Conservation (phyloP, 2,797 vertebrate genomes). For the Acanthiza pusilla region DNA sequence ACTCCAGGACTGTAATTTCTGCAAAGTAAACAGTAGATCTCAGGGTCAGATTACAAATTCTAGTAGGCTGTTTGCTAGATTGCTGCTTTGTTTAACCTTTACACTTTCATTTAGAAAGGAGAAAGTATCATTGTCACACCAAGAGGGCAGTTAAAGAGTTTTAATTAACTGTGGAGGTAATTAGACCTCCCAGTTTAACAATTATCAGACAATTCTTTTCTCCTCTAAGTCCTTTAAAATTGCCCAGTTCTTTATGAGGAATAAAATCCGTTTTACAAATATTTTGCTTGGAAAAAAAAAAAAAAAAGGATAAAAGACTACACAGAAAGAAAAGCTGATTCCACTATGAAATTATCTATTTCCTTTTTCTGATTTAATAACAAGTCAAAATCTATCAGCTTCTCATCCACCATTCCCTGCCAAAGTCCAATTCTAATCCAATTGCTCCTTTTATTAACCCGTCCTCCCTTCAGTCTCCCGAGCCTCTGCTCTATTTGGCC, state of each 20-base stretch:
- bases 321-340: conserved; percentile 11
- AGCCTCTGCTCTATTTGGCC: conserved; percentile 30
- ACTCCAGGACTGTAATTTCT: conserved; percentile 44
- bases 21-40: conserved; percentile 62
- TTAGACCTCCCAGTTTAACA: conserved; percentile 54
- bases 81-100: conserved; percentile 59
- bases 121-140: conserved; percentile 50
- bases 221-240: conserved; percentile 36
- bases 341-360: not conserved
- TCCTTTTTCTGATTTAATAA: conserved; percentile 46
- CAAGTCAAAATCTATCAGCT: conserved; percentile 46
- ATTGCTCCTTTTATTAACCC: conserved; percentile 39
- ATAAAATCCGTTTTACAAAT: conserved; percentile 30
- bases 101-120: conserved; percentile 51
- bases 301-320: not conserved
- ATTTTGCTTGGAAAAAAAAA: not conserved
- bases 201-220: conserved; percentile 48
- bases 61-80: conserved; percentile 54
- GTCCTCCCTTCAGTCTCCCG: not conserved
- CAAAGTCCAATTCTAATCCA: conserved; percentile 49
- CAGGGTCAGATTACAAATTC: conserved; percentile 59
- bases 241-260: not conserved
- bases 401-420: conserved; percentile 16
- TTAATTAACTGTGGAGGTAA: conserved; percentile 62
- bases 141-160: conserved; percentile 56